Base-by-base conservation (phyloP, 2,113 vertebrate genomes). In the Caretta caretta region DNA sequence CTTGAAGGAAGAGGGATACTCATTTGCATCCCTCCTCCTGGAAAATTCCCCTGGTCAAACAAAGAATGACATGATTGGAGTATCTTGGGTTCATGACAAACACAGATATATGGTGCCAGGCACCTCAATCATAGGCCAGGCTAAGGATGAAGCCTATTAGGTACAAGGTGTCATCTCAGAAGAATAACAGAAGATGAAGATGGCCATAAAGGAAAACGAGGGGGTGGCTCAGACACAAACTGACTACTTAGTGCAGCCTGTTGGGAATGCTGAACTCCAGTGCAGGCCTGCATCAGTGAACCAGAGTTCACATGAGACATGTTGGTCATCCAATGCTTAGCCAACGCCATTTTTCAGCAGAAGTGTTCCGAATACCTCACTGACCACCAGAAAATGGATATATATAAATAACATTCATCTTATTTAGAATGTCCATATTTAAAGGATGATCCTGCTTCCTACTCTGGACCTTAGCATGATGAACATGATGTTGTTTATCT, bases 1-100 rank as follows among this genome's bases (percentile, higher is more conserved):
- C 31, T 94, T 92, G 87, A 84, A 72, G 42, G 59, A 90, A 86
- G 57, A n/a, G 86, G 19, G 29, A 46, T 93, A 86, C 79, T 92
- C 1, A 20, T 82, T 76, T 76, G 2, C n/a, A 76, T 46, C 22
- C n/a, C 38, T 46, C 62, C 13, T 20, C n/a, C 19, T 1, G 5
- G 75, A 4, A 8, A 59, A 11, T 79, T 92, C 7, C 1, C 84
- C 35, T 85, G 42, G 0, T 7, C 48, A 85, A 92, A 42, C 50
- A 82, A 22, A 48, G 51, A 78, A 11, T 27, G 24, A 12, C 25
- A 27, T 84, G 92, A 81, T 50, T 87, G 29, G n/a, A 89, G 48
- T 29, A 82, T 82, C 48, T 27, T 72, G 14, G 78, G 6, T 38
- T 85, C 91, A 65, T 4, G 22, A 24, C 62, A 56, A 79, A 53